Percentiles rank a stretch among this genome's conserved stretches.
These are phyloP conservation scores for Bergia puertoricense DNA, from an alignment of 92 coral and sea anemone species.

Conservation along the genomic window DNA sequence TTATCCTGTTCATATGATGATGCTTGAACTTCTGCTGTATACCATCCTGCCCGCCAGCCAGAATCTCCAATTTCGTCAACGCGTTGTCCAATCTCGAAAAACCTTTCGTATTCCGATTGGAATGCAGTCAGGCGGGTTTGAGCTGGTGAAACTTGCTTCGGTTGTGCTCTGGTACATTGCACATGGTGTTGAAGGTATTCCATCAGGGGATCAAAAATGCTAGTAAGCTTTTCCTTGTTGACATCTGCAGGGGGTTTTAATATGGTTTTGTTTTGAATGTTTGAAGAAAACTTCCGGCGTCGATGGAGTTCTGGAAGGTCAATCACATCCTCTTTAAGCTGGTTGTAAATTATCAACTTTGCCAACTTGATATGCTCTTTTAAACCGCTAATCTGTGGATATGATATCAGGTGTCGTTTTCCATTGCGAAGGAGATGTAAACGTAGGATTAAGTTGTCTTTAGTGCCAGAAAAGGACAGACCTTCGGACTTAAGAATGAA, in stretches of 20 bases:
- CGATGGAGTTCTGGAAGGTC: conserved; percentile 15
- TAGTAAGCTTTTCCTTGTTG: background rate
- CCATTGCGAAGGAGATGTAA: conserved; percentile 8
- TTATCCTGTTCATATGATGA: conserved; percentile 39
- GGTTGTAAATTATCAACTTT: conserved; percentile 3
- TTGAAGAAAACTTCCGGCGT: conserved; percentile 20
- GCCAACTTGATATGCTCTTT: background rate
- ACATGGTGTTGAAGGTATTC: background rate
- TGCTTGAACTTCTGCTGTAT: conserved; percentile 60
- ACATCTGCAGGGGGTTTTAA: background rate
- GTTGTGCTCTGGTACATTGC: background rate
- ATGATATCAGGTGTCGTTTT: background rate
- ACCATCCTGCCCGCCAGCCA: conserved; percentile 67
- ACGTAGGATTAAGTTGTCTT: conserved; percentile 47
- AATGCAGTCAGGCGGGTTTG: too few relatives aligned
- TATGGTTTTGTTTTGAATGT: background rate
- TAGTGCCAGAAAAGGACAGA: conserved; percentile 45
- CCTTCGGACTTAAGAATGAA: conserved; percentile 50
- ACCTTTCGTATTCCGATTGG: background rate
- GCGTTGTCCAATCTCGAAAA: conserved; percentile 57
- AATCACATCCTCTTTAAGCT: conserved; percentile 6
- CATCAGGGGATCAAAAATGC: background rate
- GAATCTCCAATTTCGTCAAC: conserved; percentile 66
- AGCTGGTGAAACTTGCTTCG: too few relatives aligned
- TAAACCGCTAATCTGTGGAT: conserved; percentile 7